These are phyloP conservation scores for Oplegnathus fasciatus DNA, from an alignment of 2,113 vertebrate genomes.

Conservation along the genomic window DNA sequence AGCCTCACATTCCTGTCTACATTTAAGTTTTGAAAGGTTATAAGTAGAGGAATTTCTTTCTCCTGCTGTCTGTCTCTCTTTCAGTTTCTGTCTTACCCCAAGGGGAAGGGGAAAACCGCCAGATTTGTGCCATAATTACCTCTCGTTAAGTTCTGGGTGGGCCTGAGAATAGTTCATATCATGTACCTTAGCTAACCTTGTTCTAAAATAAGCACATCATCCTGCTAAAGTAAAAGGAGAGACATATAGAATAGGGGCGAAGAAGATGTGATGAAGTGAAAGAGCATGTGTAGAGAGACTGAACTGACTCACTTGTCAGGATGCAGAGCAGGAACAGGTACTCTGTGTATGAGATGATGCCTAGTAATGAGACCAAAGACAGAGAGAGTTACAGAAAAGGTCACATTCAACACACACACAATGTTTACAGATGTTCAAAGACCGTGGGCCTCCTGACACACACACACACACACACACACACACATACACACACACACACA, in stretches of 20 bases:
- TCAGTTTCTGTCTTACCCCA: constrained; percentile 12
- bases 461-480: constrained; percentile 27
- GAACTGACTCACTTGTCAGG: constrained; percentile 93
- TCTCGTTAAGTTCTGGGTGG: constrained; percentile 45
- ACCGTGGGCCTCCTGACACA: constrained; percentile 61
- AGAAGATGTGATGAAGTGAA: constrained; percentile 3
- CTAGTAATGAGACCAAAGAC: constrained; percentile 82
- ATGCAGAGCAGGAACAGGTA: constrained; percentile 99
- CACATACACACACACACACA: constrained; percentile 47
- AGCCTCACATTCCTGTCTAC: constrained; percentile 19
- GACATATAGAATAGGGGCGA: neutral
- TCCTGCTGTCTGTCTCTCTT: neutral
- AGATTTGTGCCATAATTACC: constrained; percentile 29
- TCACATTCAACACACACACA: constrained; percentile 55
- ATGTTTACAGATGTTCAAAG: constrained; percentile 82
- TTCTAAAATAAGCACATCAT: neutral
- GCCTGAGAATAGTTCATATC: neutral
- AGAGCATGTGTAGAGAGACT: constrained; percentile 14
- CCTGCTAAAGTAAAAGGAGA: neutral
- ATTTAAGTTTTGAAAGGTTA: constrained; percentile 14
- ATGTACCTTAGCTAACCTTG: neutral
- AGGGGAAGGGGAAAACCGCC: constrained; percentile 39
- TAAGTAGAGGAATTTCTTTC: neutral
- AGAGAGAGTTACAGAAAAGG: constrained; percentile 74
- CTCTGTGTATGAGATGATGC: constrained; percentile 98